Conservation (phyloP, 35 echinoderm and acorn worm genomes). For the Acanthaster planci region DNA sequence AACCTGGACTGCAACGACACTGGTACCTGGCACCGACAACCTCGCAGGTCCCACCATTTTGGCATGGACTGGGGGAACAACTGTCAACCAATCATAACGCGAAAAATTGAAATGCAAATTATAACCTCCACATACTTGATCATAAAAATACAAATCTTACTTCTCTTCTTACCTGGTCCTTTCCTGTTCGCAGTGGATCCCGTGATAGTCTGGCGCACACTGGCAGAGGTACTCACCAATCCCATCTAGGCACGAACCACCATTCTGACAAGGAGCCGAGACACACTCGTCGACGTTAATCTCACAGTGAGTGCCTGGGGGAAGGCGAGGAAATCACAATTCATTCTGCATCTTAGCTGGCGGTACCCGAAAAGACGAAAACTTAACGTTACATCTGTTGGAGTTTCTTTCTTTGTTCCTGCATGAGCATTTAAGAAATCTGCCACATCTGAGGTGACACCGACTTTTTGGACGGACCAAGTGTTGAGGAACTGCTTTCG, state of each 20-base stretch:
- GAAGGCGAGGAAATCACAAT: slow-evolving; percentile 33
- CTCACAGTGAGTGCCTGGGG: neutral
- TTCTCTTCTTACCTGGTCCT: slow-evolving; percentile 6
- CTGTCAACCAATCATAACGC: neutral
- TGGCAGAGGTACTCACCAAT: neutral
- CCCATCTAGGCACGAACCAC: neutral
- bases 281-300: neutral
- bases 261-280: neutral
- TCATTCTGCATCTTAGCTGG: too few relatives aligned
- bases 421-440: too few relatives aligned
- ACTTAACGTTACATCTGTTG: too few relatives aligned
- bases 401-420: too few relatives aligned
- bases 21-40: neutral
- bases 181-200: slow-evolving; percentile 1
- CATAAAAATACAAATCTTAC: too few relatives aligned
- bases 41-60: neutral
- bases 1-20: slow-evolving; percentile 23
- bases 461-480: too few relatives aligned
- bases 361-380: too few relatives aligned
- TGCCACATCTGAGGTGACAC: too few relatives aligned
- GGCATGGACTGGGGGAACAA: neutral
- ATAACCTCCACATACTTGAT: too few relatives aligned
- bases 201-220: neutral
- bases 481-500: too few relatives aligned
- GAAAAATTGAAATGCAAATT: neutral